Base-by-base conservation (phyloP, 2,888 invertebrate species). In the Leptothorax acervorum region DNA sequence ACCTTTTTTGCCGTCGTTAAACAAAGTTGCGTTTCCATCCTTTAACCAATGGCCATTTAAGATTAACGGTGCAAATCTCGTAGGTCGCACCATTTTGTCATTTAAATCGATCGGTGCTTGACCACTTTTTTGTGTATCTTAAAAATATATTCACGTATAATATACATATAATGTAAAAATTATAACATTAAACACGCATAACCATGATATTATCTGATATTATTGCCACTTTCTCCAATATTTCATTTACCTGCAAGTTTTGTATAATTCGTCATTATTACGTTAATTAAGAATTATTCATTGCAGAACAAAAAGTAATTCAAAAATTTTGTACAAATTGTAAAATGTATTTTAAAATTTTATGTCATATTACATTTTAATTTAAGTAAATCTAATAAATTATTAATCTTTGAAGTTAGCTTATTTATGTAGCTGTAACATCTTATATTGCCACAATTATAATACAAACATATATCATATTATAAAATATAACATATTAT, bases 41-140 rank as follows among this genome's bases (percentile, higher is more conserved):
- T 90, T 92, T 23, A 91, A 73, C 94, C 94, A 94, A 66, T 94
- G 93, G 3, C 94, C 94, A 62, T 89, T 92, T 5, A 94, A 76
- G 28, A 90, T 89, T 48, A 94, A 86, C 0, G 92, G 92, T 51
- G 91, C 85, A 83, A 89, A 92, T 79, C 83, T 85, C 31, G 87
- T 89, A 1, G 73, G 53, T 23, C 70, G 82, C 23, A 89, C 88
- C 5, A 88, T 45, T n/a, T 83, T 85, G 55, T 93, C 92, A 2
- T 90, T 89, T 51, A 94, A 78, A 81, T 94, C 90, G 23, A 94
- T 92, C 0, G 94, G 94, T 35, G 94, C 92, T 78, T 92, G 92
- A 66, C 91, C 92, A 4, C 76, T 89, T 81, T 87, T 90, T 60
- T 85, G 79, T 23, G 90, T 84, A 12, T 82, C 90, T 90, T 18